Evolutionary conservation across 2,797 vertebrate species (phyloP), one percentile per base, ranked within the genome.

Genomic region (Sphaeramia orbicularis): DNA sequence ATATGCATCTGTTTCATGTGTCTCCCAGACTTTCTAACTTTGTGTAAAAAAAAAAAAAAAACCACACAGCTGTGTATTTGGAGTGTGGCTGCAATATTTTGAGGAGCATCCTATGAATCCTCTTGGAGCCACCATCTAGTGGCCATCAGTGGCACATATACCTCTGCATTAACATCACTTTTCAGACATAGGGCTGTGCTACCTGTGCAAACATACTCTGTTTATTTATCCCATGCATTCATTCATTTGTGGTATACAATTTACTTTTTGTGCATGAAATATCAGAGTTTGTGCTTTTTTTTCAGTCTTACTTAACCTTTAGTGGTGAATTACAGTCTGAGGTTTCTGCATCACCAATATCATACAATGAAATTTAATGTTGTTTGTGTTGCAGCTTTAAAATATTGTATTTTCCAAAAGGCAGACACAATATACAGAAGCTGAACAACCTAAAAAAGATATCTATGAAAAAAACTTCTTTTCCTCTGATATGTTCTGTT

Each of bases 111-210:
- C 8, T 1, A 30, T 45, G 44, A 56, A 65, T 43, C 6, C 10
- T 56, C 51, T 47, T 48, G 37, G 35, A 73, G 53, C 45, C 49
- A 54, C 68, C 68, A 72, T 61, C 75, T 75, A 65, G 75, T 69
- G 80, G 72, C 13, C 53, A 16, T 18, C 12, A 10, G 37, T 21
- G 44, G 41, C 16, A 58, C 41, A 35, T 7, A 35, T 35, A 35
- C 32, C 32, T 58, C 27, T 43, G 40, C 14, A 9, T 38, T 35
- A 19, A 21, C 24, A 45, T 59, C 27, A 24, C 35, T 37, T 36
- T 35, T 24, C 43, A 38, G 37, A 37, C 37, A 14, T 19, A 12
- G 30, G 36, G 19, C 15, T 8, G 36, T 38, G 24, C 41, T 15
- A 8, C 15, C 36, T 10, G 3, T 55, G 5, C 24, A 27, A 27